These are phyloP conservation scores for Coelopa pilipes DNA, from an alignment of 2,888 invertebrate species.

Conservation along the genomic window DNA sequence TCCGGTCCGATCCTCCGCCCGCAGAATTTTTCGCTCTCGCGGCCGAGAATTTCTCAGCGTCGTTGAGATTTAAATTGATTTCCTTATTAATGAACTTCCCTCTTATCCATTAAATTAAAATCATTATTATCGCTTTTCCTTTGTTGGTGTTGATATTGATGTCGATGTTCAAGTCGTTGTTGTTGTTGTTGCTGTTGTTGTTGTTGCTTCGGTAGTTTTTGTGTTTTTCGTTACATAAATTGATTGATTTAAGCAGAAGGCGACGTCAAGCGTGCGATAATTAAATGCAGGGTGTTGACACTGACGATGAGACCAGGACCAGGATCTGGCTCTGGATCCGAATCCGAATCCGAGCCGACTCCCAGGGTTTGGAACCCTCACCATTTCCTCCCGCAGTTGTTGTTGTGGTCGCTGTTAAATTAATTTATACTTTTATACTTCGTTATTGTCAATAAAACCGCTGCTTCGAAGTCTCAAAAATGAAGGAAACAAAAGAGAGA, in stretches of 20 bases:
- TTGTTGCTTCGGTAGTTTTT: too few species aligned
- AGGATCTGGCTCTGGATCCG: too few species aligned
- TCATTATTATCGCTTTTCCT: conserved; percentile 19
- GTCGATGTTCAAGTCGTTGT: neutral
- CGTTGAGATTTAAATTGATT: conserved; percentile 62
- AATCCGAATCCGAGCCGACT: too few species aligned
- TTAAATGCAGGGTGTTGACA: conserved; percentile 13
- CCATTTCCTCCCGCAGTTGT: too few species aligned
- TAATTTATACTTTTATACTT: too few species aligned
- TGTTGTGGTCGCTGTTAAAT: too few species aligned
- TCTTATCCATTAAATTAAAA: conserved; percentile 33
- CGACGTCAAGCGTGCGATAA: conserved; percentile 27
- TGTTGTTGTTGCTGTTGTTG: neutral
- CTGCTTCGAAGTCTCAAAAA: too few species aligned
- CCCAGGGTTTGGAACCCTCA: too few species aligned
- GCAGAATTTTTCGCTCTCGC: conserved; percentile 54
- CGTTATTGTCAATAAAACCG: too few species aligned
- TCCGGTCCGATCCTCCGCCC: conserved; percentile 45
- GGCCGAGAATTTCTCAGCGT: conserved; percentile 31
- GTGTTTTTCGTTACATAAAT: conserved; percentile 15
- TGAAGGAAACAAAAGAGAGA: neutral
- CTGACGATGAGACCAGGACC: too few species aligned
- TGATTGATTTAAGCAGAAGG: conserved; percentile 30
- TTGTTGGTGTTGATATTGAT: conserved; percentile 8
- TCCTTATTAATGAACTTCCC: conserved; percentile 60